Conservation (phyloP, 1,140 invertebrate species). For the Wiebesia pumilae region DNA sequence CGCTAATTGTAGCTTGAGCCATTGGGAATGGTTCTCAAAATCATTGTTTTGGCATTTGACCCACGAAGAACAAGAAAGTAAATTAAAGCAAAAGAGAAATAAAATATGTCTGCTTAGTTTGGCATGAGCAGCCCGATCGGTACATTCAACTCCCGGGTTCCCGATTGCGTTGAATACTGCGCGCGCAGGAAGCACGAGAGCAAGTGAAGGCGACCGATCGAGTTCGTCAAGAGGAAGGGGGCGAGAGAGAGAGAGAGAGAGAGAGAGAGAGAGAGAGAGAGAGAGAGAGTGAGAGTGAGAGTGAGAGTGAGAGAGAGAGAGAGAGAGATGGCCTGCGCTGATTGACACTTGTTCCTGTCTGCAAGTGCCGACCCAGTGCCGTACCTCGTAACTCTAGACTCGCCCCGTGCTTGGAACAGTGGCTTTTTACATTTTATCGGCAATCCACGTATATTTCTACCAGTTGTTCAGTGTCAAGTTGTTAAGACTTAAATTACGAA, state of each 20-base stretch:
- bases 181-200: not conserved
- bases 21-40: no score
- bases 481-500: not conserved
- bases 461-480: not conserved
- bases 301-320: not conserved
- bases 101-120: not conserved
- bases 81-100: no score
- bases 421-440: not conserved
- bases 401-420: not conserved
- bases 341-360: conserved; percentile 71
- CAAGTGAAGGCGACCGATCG: not conserved
- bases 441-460: not conserved
- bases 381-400: not conserved
- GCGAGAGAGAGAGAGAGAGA: not conserved
- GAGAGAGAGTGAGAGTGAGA: not conserved
- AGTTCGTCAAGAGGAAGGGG: not conserved
- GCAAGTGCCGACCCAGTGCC: conserved; percentile 21
- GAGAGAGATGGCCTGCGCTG: conserved; percentile 54
- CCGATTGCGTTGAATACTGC: conserved; percentile 42
- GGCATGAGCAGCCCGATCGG: not conserved
- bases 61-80: no score
- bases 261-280: not conserved
- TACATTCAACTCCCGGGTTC: conserved; percentile 40
- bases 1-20: no score
- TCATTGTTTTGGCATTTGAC: no score